Evolutionary conservation across 2,113 vertebrate genomes (phyloP).

Genomic region (Rhagologus leucostigma): DNA sequence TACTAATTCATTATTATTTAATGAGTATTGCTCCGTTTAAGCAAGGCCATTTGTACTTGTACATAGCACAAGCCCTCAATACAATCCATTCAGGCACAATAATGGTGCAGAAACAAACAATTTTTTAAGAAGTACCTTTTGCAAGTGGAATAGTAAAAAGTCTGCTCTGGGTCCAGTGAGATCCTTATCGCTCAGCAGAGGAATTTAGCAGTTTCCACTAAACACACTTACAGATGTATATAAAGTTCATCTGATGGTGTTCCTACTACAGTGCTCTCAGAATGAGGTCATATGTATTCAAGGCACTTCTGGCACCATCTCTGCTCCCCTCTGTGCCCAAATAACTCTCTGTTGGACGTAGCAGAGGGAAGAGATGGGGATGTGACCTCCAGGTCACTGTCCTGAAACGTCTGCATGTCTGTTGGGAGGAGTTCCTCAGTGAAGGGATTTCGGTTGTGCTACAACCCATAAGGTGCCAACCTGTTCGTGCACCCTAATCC

Average conservation of each 20-base stretch:
- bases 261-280: background rate
- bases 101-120: background rate
- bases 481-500: background rate
- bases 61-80: background rate
- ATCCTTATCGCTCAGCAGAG: background rate
- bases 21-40: background rate
- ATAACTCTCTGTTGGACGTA: background rate
- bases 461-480: background rate
- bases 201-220: background rate
- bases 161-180: background rate
- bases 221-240: background rate
- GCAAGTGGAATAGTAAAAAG: background rate
- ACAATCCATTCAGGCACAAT: background rate
- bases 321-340: background rate
- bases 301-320: background rate
- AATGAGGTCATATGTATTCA: background rate
- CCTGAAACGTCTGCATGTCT: background rate
- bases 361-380: background rate
- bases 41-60: conserved; percentile 21
- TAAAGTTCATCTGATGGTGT: background rate
- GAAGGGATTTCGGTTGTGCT: background rate
- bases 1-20: conserved; percentile 48
- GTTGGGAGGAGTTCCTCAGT: background rate
- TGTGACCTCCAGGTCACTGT: background rate
- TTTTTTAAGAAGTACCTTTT: background rate